A percentile compares a stretch with the other conserved stretches of the same genome.
Conservation (phyloP, 2,797 vertebrate genomes). For the Sardinella longiceps region DNA sequence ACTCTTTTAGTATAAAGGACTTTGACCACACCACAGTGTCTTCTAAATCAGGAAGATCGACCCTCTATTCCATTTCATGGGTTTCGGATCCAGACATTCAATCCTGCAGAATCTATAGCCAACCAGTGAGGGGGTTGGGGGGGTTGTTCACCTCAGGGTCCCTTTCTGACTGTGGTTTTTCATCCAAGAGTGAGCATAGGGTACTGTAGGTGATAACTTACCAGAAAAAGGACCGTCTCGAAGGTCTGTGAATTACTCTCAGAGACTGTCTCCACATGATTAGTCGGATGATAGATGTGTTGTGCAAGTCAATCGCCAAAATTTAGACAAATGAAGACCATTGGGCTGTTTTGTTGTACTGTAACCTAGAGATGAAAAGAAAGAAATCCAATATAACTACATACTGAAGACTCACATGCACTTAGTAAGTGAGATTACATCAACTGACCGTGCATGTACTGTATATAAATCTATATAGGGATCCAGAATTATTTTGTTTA, state of each 20-base stretch:
- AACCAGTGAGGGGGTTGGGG: not conserved
- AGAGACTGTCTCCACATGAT: not conserved
- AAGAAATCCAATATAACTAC: not conserved
- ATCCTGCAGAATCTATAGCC: not conserved
- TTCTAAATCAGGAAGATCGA: not conserved
- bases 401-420: not conserved
- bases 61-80: not conserved
- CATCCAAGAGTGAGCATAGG: constrained; percentile 12
- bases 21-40: not conserved
- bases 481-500: not conserved
- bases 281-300: not conserved
- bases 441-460: too few relatives aligned
- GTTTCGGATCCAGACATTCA: not conserved
- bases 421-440: too few relatives aligned
- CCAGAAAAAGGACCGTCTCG: not conserved
- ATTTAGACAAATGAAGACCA: not conserved
- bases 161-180: not conserved
- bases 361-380: not conserved
- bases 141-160: not conserved
- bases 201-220: not conserved
- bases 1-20: not conserved
- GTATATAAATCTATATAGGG: not conserved
- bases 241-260: not conserved
- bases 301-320: not conserved
- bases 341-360: not conserved